A percentile compares a stretch with the other conserved stretches of the same genome.
Evolutionary conservation across 1,140 invertebrate genomes (phyloP).

Genomic region (Apis florea): DNA sequence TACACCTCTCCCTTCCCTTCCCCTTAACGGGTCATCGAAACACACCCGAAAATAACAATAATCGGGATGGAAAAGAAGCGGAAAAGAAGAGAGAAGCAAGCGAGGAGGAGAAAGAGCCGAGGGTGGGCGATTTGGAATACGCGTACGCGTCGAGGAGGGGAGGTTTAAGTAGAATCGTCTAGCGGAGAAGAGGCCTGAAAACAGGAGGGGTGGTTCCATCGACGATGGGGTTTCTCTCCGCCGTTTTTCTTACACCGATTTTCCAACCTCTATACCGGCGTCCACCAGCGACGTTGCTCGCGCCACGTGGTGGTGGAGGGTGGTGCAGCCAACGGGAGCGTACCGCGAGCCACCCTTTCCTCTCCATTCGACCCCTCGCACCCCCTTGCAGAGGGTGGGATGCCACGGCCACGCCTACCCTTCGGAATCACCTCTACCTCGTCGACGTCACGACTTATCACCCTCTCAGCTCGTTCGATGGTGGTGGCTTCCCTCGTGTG

Average conservation of each 20-base stretch:
- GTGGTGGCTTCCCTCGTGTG: slow-evolving; percentile 31
- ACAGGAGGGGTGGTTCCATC: slow-evolving; percentile 47
- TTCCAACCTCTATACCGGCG: slow-evolving; percentile 60
- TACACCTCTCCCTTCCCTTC: neutral
- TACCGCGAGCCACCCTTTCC: slow-evolving; percentile 69
- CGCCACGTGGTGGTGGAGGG: slow-evolving; percentile 68
- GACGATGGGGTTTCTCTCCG: slow-evolving; percentile 58
- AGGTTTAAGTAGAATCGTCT: slow-evolving; percentile 60
- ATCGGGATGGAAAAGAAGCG: neutral
- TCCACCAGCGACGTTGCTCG: slow-evolving; percentile 45
- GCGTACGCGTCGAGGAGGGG: neutral
- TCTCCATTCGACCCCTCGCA: slow-evolving; percentile 59
- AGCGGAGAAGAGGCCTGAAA: slow-evolving; percentile 8
- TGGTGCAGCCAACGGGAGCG: slow-evolving; percentile 72
- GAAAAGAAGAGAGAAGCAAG: too few species aligned
- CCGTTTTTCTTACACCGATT: slow-evolving; percentile 69
- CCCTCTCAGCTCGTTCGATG: slow-evolving; percentile 68
- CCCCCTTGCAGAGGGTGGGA: slow-evolving; percentile 62
- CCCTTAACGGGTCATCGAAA: slow-evolving; percentile 34
- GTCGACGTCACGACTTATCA: slow-evolving; percentile 79
- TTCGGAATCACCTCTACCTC: slow-evolving; percentile 68
- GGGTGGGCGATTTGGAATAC: neutral
- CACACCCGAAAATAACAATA: slow-evolving; percentile 51
- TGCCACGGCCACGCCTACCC: slow-evolving; percentile 72
- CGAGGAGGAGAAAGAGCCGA: neutral